A percentile compares a stretch with the other conserved stretches of the same genome.
Evolutionary conservation across 1,140 invertebrate genomes (phyloP).

Genomic region (Popillia japonica): DNA sequence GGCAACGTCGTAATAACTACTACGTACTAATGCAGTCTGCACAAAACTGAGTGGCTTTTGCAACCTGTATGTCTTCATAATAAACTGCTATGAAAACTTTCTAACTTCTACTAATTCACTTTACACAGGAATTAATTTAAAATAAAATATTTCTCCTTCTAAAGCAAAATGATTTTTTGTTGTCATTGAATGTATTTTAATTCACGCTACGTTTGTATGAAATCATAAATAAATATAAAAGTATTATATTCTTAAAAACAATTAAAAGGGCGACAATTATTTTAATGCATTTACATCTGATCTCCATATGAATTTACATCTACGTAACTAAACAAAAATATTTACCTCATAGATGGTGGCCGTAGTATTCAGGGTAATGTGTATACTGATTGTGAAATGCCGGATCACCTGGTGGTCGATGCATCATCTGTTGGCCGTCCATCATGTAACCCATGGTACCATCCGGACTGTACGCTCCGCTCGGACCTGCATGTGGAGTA

Average conservation of each 20-base stretch:
- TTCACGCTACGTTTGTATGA: not conserved
- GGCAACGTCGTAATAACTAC: no score
- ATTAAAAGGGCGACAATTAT: not conserved
- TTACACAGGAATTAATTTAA: no score
- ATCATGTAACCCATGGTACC: conserved; percentile 96
- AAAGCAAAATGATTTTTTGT: no score
- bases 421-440: conserved; percentile 95
- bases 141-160: no score
- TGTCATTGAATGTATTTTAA: no score
- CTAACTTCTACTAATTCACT: no score
- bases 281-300: no score
- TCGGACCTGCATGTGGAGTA: conserved; percentile 88
- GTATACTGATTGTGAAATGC: conserved; percentile 90
- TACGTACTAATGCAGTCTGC: no score
- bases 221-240: not conserved
- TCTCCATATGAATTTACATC: not conserved
- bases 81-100: no score
- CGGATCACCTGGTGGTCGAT: conserved; percentile 88
- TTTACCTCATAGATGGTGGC: conserved; percentile 80
- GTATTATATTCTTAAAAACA: no score
- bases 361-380: conserved; percentile 90
- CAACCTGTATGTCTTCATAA: no score
- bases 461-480: conserved; percentile 94
- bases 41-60: no score
- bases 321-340: conserved; percentile 21